phyloP scores from a whole-genome alignment of 2,888 invertebrate genomes.

The Pterostichus niger region DNA sequence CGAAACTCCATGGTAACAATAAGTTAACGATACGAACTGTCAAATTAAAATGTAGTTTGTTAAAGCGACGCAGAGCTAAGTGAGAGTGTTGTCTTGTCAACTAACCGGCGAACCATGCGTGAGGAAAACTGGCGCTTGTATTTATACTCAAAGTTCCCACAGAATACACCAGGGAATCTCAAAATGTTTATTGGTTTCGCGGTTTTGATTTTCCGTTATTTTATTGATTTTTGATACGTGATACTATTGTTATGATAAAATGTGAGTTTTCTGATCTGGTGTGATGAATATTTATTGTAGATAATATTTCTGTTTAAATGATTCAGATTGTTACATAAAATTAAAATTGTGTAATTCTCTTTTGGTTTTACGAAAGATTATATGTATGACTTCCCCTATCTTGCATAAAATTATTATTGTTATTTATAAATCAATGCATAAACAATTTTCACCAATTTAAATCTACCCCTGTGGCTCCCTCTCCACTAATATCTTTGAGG shows the following conservation, averaged over 20 bases:
- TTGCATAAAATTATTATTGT: no score
- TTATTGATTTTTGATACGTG: background rate
- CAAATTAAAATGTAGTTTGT: background rate
- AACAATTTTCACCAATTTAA: no score
- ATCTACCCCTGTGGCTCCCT: no score
- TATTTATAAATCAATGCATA: no score
- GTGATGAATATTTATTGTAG: background rate
- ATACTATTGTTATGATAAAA: background rate
- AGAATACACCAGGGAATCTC: slow-evolving; percentile 13
- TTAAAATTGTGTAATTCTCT: no score
- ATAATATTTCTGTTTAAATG: background rate
- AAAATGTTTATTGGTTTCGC: slow-evolving; percentile 10
- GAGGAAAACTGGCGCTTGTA: slow-evolving; percentile 41
- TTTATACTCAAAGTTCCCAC: slow-evolving; percentile 23
- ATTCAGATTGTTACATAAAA: slow-evolving; percentile 4
- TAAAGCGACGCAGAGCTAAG: background rate
- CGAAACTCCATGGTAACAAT: slow-evolving; percentile 46
- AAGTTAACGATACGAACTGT: slow-evolving; percentile 12
- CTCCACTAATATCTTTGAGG: no score
- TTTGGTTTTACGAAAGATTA: no score
- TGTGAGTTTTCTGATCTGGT: background rate
- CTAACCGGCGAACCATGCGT: slow-evolving; percentile 42
- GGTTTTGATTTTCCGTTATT: background rate
- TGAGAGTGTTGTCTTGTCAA: background rate
- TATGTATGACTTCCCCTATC: no score